These are phyloP conservation scores for Lethocerus indicus DNA, from an alignment of 1,140 invertebrate genomes.

Conservation along the genomic window DNA sequence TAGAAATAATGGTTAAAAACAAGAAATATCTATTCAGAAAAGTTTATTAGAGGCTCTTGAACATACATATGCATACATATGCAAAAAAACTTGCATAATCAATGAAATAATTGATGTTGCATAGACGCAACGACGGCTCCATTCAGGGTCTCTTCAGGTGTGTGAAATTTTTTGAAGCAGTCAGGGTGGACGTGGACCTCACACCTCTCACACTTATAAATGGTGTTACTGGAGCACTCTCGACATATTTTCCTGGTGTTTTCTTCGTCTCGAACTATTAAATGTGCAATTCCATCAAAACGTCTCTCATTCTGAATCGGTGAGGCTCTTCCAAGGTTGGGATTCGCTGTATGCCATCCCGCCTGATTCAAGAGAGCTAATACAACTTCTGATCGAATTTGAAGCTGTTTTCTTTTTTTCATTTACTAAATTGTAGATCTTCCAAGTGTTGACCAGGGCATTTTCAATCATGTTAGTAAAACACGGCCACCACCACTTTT, in stretches of 20 bases:
- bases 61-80: no score
- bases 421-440: constrained; percentile 7
- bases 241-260: constrained; percentile 1
- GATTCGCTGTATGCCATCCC: not conserved
- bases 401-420: constrained; percentile 4
- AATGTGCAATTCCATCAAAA: not conserved
- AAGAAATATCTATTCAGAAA: no score
- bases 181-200: constrained; percentile 1
- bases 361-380: not conserved
- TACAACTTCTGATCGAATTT: constrained; percentile 5
- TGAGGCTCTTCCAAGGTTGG: not conserved
- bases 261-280: constrained; percentile 1
- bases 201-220: constrained; percentile 5
- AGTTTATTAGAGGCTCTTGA: no score
- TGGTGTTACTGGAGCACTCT: not conserved
- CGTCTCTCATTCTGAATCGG: not conserved
- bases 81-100: no score
- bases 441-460: constrained; percentile 19
- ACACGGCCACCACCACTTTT: constrained; percentile 21
- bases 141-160: no score
- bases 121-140: no score
- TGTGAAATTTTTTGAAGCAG: not conserved
- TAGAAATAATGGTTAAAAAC: no score
- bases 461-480: constrained; percentile 18
- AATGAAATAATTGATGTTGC: no score